Conservation (phyloP, 37 sponge, comb jelly and placozoan genomes). For the Dysidea cf. avara region DNA sequence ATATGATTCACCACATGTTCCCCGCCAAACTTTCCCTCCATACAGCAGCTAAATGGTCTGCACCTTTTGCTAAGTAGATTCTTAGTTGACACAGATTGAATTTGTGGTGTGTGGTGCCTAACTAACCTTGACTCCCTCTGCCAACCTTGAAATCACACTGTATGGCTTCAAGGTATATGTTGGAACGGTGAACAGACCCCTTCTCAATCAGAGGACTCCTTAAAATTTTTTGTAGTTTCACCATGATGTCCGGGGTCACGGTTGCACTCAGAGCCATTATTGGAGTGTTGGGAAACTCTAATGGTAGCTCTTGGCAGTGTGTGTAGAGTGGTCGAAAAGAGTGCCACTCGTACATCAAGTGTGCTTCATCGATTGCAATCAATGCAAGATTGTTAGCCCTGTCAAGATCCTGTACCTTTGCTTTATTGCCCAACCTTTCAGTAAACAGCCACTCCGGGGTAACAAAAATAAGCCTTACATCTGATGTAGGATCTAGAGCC, state of each 20-base stretch:
- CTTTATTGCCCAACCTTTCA: not conserved
- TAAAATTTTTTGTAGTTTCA: not conserved
- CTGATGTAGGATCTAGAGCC: not conserved
- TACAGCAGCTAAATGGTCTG: too few relatives aligned
- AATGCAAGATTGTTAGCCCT: not conserved
- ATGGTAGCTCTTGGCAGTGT: not conserved
- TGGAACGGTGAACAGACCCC: too few relatives aligned
- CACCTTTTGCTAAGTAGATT: too few relatives aligned
- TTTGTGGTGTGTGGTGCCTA: too few relatives aligned
- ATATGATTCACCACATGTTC: too few relatives aligned
- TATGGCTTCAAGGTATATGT: too few relatives aligned
- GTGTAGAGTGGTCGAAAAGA: not conserved
- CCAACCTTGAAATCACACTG: too few relatives aligned
- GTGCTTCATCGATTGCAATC: slow-evolving; percentile 24
- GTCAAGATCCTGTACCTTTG: not conserved
- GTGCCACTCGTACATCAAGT: not conserved
- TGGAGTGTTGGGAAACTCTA: not conserved
- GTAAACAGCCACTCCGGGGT: slow-evolving; percentile 6
- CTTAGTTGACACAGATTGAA: too few relatives aligned
- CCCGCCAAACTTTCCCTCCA: too few relatives aligned
- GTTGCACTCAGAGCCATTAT: not conserved
- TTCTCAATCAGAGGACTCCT: not conserved
- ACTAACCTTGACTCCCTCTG: too few relatives aligned
- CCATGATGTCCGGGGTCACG: not conserved
- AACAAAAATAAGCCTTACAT: not conserved